Evolutionary conservation across 2,888 invertebrate genomes (phyloP).

Genomic region (Calliopum simillimum): DNA sequence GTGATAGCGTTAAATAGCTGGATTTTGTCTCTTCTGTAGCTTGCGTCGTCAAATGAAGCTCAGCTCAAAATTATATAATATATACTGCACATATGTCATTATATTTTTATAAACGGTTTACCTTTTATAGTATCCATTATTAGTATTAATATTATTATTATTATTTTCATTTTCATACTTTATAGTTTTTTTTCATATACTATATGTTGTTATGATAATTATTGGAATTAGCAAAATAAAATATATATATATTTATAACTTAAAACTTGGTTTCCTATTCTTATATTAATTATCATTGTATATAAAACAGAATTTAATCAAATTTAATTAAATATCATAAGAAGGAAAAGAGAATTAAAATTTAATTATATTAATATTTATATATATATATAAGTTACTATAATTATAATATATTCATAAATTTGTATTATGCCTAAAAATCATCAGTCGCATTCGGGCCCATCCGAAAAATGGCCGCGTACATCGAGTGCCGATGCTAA

Average conservation of each 20-base stretch:
- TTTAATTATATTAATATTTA: neutral
- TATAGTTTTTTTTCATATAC: slow-evolving; percentile 21
- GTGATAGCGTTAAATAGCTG: slow-evolving; percentile 22
- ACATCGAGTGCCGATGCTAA: slow-evolving; percentile 87
- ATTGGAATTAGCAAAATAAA: slow-evolving; percentile 28
- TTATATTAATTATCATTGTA: slow-evolving; percentile 12
- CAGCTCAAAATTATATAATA: slow-evolving; percentile 50
- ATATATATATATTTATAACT: slow-evolving; percentile 10
- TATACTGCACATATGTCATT: slow-evolving; percentile 26
- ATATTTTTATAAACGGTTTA: slow-evolving; percentile 25
- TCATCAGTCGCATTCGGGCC: slow-evolving; percentile 68
- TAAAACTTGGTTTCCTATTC: slow-evolving; percentile 20
- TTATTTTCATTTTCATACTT: no score
- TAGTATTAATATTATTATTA: slow-evolving; percentile 1
- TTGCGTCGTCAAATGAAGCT: slow-evolving; percentile 45
- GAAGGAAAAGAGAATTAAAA: slow-evolving; percentile 12
- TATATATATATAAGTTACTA: slow-evolving; percentile 3
- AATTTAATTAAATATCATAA: slow-evolving; percentile 12
- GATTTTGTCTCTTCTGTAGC: slow-evolving; percentile 38
- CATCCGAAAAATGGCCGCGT: slow-evolving; percentile 69
- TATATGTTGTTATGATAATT: slow-evolving; percentile 4
- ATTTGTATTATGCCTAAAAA: slow-evolving; percentile 46
- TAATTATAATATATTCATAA: slow-evolving; percentile 26
- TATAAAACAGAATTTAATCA: slow-evolving; percentile 18
- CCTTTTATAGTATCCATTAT: neutral